phyloP scores from a whole-genome alignment of 2,888 invertebrate species.

The Plagodis pulveraria region DNA sequence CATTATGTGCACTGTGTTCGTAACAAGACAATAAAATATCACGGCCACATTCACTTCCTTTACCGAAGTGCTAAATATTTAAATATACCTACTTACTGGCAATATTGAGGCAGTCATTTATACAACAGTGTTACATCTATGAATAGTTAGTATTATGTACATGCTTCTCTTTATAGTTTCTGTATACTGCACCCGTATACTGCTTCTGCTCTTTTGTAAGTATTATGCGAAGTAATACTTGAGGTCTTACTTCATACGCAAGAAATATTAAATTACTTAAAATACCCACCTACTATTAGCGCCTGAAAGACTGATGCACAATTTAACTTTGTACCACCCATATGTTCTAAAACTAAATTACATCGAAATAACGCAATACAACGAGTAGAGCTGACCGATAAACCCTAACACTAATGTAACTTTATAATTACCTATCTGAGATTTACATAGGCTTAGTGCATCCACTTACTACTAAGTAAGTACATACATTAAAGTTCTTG shows the following conservation, averaged over 20 bases:
- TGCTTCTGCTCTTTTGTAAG: too few species aligned
- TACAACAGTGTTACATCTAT: too few species aligned
- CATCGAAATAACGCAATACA: slow-evolving; percentile 45
- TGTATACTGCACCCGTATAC: too few species aligned
- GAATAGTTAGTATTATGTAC: too few species aligned
- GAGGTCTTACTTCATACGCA: too few species aligned
- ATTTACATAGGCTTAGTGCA: slow-evolving; percentile 39
- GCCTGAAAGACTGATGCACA: too few species aligned
- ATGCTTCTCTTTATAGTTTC: too few species aligned
- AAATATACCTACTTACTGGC: slow-evolving; percentile 2
- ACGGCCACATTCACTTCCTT: slow-evolving; percentile 63
- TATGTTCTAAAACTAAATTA: slow-evolving; percentile 38
- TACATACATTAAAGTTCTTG: slow-evolving; percentile 24
- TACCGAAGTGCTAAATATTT: slow-evolving; percentile 24
- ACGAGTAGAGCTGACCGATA: slow-evolving; percentile 34
- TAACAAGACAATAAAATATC: slow-evolving; percentile 32
- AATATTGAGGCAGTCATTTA: background rate
- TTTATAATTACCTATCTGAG: slow-evolving; percentile 45
- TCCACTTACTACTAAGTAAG: slow-evolving; percentile 12
- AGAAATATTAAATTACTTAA: too few species aligned
- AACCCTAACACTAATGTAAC: slow-evolving; percentile 44
- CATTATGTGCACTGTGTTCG: slow-evolving; percentile 1
- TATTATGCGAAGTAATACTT: too few species aligned
- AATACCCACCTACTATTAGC: too few species aligned
- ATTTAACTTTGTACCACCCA: too few species aligned